Conservation (phyloP, 2,797 vertebrate genomes). For the Chrysocyon brachyurus region DNA sequence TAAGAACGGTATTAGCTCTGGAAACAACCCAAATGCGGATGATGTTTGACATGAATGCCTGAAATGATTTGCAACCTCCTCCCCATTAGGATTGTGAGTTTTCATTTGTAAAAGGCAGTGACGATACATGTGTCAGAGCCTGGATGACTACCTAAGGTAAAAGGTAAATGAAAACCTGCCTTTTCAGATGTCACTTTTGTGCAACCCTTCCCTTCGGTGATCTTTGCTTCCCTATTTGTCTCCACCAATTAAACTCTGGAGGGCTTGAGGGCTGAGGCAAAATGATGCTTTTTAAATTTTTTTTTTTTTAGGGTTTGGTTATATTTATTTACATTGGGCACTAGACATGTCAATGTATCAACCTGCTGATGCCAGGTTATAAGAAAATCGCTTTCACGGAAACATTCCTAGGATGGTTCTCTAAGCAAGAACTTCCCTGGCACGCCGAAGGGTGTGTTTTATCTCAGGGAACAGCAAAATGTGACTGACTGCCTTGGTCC, state of each 20-base stretch:
- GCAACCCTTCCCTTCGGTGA: not conserved
- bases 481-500: not conserved
- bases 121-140: no score
- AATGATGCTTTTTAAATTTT: not conserved
- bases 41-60: not conserved
- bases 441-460: not conserved
- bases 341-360: not conserved
- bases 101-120: not conserved
- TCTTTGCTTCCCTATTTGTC: not conserved
- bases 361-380: not conserved
- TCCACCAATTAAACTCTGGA: not conserved
- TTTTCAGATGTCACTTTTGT: not conserved
- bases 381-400: not conserved
- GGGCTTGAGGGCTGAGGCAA: not conserved
- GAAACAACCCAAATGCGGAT: not conserved
- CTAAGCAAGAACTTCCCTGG: not conserved
- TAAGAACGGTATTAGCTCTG: conserved; percentile 45
- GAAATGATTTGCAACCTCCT: no score
- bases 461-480: not conserved
- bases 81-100: not conserved
- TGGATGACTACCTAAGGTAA: not conserved
- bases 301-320: not conserved
- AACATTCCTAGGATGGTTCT: not conserved
- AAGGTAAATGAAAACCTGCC: not conserved
- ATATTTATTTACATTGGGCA: not conserved